Percentiles rank a stretch among this genome's conserved stretches.
These are phyloP conservation scores for Ecdyonurus torrentis DNA, from an alignment of 2,888 invertebrate species.

Conservation along the genomic window DNA sequence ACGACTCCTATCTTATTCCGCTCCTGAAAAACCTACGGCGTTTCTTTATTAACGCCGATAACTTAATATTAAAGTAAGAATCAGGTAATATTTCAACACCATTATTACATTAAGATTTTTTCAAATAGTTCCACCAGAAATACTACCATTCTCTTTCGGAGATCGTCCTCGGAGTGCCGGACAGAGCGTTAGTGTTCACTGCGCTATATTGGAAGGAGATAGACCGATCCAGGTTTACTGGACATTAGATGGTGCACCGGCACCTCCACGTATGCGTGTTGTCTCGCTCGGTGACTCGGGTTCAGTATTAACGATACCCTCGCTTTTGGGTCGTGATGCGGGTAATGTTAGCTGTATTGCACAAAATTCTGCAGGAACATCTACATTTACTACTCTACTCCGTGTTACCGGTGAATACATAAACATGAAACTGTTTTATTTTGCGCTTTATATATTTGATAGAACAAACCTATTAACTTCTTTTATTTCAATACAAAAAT, in stretches of 20 bases:
- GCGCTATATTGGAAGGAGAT: constrained; percentile 20
- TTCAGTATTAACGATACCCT: constrained; percentile 49
- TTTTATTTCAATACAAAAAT: no score
- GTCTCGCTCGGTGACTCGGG: constrained; percentile 30
- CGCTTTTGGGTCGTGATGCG: constrained; percentile 47
- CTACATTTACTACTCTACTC: constrained; percentile 18
- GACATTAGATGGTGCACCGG: constrained; percentile 33
- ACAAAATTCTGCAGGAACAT: constrained; percentile 46
- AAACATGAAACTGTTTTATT: no score
- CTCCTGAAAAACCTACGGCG: no score
- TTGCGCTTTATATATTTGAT: no score
- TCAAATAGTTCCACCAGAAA: constrained; percentile 28
- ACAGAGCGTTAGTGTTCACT: constrained; percentile 15
- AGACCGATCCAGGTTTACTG: constrained; percentile 20
- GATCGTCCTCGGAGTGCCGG: constrained; percentile 20
- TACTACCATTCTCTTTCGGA: constrained; percentile 31
- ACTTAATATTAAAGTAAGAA: no score
- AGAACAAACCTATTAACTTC: no score
- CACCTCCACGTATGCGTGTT: constrained; percentile 26
- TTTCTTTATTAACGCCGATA: no score
- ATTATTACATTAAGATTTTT: no score
- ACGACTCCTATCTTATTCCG: background rate
- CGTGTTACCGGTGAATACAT: constrained; percentile 20
- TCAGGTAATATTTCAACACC: background rate
- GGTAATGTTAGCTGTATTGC: constrained; percentile 63